phyloP scores from a whole-genome alignment of 1,140 invertebrate genomes.

The Sitophilus oryzae region DNA sequence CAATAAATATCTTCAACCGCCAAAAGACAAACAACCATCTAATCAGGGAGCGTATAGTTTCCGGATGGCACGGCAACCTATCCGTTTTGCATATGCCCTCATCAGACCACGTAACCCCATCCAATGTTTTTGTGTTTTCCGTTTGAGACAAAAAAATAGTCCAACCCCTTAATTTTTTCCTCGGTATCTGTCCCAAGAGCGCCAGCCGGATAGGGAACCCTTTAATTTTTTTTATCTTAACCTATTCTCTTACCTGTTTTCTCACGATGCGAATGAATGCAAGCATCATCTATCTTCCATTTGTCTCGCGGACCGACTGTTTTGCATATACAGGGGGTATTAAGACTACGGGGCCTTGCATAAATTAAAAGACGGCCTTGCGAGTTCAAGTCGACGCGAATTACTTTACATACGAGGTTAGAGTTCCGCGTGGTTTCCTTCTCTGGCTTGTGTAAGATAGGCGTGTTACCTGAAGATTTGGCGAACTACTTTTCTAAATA shows the following conservation, averaged over 20 bases:
- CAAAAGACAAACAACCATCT: constrained; percentile 24
- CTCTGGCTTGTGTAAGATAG: too few relatives aligned
- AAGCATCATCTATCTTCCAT: constrained; percentile 32
- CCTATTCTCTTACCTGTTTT: constrained; percentile 30
- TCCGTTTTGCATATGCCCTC: constrained; percentile 23
- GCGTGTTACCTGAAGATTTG: too few relatives aligned
- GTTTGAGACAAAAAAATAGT: constrained; percentile 24
- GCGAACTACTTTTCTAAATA: too few relatives aligned
- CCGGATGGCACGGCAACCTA: constrained; percentile 3
- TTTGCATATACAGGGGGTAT: constrained; percentile 17
- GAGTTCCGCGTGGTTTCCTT: too few relatives aligned
- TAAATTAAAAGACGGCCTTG: constrained; percentile 18
- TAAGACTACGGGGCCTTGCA: constrained; percentile 12
- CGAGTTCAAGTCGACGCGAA: too few relatives aligned
- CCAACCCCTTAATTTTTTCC: constrained; percentile 30
- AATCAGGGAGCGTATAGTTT: constrained; percentile 17
- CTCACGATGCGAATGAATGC: constrained; percentile 28
- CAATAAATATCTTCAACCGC: constrained; percentile 9
- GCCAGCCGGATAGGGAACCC: not conserved
- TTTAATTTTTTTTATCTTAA: constrained; percentile 26
- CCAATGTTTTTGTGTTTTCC: constrained; percentile 12
- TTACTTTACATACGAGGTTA: too few relatives aligned
- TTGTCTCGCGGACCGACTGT: constrained; percentile 29
- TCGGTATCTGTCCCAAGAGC: not conserved
- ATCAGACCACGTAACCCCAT: not conserved